Evolutionary conservation across 92 coral and sea anemone genomes (phyloP).

Genomic region (Ricordea florida): DNA sequence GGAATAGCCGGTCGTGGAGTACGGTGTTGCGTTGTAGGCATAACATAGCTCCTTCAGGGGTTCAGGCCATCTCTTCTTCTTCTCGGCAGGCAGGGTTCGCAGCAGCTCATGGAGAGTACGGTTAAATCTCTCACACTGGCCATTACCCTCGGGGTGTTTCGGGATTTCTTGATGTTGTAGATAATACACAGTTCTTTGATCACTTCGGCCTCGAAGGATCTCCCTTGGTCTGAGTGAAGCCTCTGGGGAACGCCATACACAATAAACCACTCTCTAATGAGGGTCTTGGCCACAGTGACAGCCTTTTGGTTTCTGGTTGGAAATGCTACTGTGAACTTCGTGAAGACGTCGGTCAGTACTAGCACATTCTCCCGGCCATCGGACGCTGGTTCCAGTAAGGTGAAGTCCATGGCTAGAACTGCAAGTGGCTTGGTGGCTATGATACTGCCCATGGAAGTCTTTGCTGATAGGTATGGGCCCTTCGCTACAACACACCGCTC

Average conservation of each 20-base stretch:
- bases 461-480: constrained; percentile 36
- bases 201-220: constrained; percentile 51
- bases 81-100: constrained; percentile 12
- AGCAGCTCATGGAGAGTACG: constrained; percentile 3
- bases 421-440: background rate
- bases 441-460: constrained; percentile 16
- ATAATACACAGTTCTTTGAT: constrained; percentile 42
- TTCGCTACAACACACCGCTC: constrained; percentile 30
- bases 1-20: background rate
- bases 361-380: constrained; percentile 22
- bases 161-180: constrained; percentile 13
- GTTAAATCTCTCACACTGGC: background rate
- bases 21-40: background rate
- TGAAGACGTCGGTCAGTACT: constrained; percentile 15
- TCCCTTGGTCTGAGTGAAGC: constrained; percentile 73
- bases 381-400: constrained; percentile 15
- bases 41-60: constrained; percentile 14
- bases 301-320: constrained; percentile 35
- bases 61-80: constrained; percentile 21
- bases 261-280: constrained; percentile 38
- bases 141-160: constrained; percentile 2
- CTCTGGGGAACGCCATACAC: constrained; percentile 46
- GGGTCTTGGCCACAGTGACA: constrained; percentile 23
- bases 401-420: constrained; percentile 40
- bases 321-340: constrained; percentile 9